A percentile compares a stretch with the other conserved stretches of the same genome.
These are phyloP conservation scores for Panagrolaimus sp. DNA, from an alignment of 1,140 invertebrate species.

Conservation along the genomic window DNA sequence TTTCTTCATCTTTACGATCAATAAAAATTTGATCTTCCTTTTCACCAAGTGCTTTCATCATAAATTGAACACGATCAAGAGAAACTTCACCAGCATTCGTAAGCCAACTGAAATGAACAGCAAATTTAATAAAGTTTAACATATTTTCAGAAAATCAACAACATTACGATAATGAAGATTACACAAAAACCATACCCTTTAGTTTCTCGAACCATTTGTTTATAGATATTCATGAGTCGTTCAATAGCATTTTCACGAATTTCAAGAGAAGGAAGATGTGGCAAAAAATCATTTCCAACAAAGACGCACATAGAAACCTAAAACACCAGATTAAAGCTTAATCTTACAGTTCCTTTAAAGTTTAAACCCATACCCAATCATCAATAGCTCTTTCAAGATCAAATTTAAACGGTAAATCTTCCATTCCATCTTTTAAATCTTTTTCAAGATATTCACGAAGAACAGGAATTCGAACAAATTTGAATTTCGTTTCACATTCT, in stretches of 20 bases:
- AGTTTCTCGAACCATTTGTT: slow-evolving; percentile 79
- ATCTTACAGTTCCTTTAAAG: slow-evolving; percentile 85
- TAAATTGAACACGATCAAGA: slow-evolving; percentile 83
- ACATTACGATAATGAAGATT: not conserved
- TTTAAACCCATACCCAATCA: slow-evolving; percentile 99
- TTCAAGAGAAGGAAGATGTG: slow-evolving; percentile 94
- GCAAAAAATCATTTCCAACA: slow-evolving; percentile 98
- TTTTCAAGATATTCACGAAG: slow-evolving; percentile 87
- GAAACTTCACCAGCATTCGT: slow-evolving; percentile 89
- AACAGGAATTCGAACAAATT: slow-evolving; percentile 74
- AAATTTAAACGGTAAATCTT: slow-evolving; percentile 78
- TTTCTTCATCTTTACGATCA: slow-evolving; percentile 66
- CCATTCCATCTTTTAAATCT: slow-evolving; percentile 85
- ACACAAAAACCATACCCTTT: slow-evolving; percentile 34
- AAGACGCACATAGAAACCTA: slow-evolving; percentile 99
- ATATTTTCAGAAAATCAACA: slow-evolving; percentile 16
- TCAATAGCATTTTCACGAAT: slow-evolving; percentile 97
- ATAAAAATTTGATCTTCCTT: slow-evolving; percentile 97
- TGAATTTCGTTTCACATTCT: slow-evolving; percentile 60
- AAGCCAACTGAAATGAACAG: slow-evolving; percentile 67
- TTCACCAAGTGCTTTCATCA: slow-evolving; percentile 77
- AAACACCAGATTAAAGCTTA: slow-evolving; percentile 10
- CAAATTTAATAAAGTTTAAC: slow-evolving; percentile 1
- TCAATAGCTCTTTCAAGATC: slow-evolving; percentile 76
- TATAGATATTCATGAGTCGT: slow-evolving; percentile 84